Evolutionary conservation across 2,888 invertebrate species (phyloP), one percentile per base, ranked within the genome.

Genomic region (Arctia plantaginis): DNA sequence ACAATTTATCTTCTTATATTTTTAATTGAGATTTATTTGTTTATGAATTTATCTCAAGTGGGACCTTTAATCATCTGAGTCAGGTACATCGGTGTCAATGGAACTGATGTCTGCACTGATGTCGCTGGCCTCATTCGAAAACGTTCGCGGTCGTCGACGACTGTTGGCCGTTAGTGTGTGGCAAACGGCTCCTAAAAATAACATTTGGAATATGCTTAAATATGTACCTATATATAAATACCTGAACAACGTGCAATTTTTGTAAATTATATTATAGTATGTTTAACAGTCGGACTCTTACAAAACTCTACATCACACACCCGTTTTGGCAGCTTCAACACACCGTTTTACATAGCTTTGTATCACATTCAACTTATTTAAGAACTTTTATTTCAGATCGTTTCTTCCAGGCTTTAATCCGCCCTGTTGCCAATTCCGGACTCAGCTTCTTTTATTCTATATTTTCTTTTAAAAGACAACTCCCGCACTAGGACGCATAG

Each of bases 71-170:
- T 89, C 88, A 72, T 93, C 93, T 12, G 87, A 90, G 81, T 94
- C 93, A 0, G 87, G 89, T 35, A 87, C 89, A 72, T 95, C 94
- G 0, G 95, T 94, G 78, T 91, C 94, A 23, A 91, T 76, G 2
- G 95, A 95, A 76, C 95, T 95, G 71, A 94, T 87, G 74, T 95
- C 95, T 1, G 94, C 95, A 41, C 95, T 95, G 3, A 87, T 82
- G 72, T 93, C 94, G 67, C 94, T 94, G 7, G 88, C 82, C 1
- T 82, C 81, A 66, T 76, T 77, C 7, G 75, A 10, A 0, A 35
- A 62, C 12, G 68, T 51, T 27, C 70, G 47, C 27, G 64, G 67
- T 8, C 70, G 23, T 44, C 70, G 70, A 39, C 41, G 62, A 20
- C 27, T 39, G 35, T 27, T 39, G 10, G 39, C 20, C 7, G 41